A percentile compares a stretch with the other conserved stretches of the same genome.
Evolutionary conservation across 2,797 vertebrate species (phyloP).

Genomic region (Peromyscus melanophrys): DNA sequence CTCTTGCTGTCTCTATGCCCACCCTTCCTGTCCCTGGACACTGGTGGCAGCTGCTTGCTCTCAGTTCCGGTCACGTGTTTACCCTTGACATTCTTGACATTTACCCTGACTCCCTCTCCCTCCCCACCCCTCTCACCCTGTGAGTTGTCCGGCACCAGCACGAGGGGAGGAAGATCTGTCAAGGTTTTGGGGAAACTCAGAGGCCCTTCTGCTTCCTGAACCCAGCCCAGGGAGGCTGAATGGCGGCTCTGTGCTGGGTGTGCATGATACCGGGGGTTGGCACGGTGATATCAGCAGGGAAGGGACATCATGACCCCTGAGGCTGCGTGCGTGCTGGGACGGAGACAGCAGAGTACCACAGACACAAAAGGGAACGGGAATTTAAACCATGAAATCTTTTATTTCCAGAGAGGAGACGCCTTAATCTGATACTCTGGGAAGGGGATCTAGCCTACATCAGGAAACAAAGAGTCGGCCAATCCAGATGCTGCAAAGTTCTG

Average conservation of each 20-base stretch:
- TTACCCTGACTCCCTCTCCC: slow-evolving; percentile 45
- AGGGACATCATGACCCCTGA: slow-evolving; percentile 54
- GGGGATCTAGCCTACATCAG: slow-evolving; percentile 76
- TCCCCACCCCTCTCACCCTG: not conserved
- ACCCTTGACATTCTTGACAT: slow-evolving; percentile 81
- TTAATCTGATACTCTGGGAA: slow-evolving; percentile 87
- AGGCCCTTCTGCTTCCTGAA: slow-evolving; percentile 80
- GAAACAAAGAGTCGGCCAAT: slow-evolving; percentile 81
- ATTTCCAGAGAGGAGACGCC: slow-evolving; percentile 81
- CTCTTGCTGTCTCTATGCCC: slow-evolving; percentile 46
- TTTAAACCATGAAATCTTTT: slow-evolving; percentile 86
- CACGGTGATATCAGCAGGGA: slow-evolving; percentile 53
- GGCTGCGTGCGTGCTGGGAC: not conserved
- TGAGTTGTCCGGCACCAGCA: slow-evolving; percentile 41
- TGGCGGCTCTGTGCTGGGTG: slow-evolving; percentile 74
- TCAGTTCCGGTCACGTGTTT: slow-evolving; percentile 56
- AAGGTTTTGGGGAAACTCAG: slow-evolving; percentile 80
- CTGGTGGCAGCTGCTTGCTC: slow-evolving; percentile 70
- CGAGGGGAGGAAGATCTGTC: slow-evolving; percentile 82
- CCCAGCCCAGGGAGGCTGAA: slow-evolving; percentile 82
- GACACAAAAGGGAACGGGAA: slow-evolving; percentile 84
- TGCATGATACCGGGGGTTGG: slow-evolving; percentile 77
- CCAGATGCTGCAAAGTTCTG: slow-evolving; percentile 82
- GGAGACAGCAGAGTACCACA: slow-evolving; percentile 62
- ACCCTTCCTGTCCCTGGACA: slow-evolving; percentile 63